Evolutionary conservation across 1,140 invertebrate genomes (phyloP).

Genomic region (Temnothorax nylanderi): DNA sequence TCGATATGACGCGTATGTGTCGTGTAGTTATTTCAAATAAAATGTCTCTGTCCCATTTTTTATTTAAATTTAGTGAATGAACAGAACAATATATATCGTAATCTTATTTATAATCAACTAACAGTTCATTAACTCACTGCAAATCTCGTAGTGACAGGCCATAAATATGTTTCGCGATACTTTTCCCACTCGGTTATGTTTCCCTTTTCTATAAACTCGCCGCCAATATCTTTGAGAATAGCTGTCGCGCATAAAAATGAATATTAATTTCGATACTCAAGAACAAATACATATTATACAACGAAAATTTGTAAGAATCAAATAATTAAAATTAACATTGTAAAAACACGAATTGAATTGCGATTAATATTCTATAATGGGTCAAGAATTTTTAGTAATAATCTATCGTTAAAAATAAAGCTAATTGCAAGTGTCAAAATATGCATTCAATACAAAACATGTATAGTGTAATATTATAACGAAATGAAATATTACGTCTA

Average conservation of each 20-base stretch:
- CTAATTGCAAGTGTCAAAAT: neutral
- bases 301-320: neutral
- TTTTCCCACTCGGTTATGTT: constrained; percentile 84
- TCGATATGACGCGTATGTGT: neutral
- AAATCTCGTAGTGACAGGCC: constrained; percentile 79
- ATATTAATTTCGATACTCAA: neutral
- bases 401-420: neutral
- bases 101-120: neutral
- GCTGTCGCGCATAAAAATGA: constrained; percentile 62
- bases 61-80: neutral
- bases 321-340: neutral
- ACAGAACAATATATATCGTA: neutral
- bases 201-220: constrained; percentile 77
- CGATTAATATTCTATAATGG: constrained; percentile 11
- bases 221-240: constrained; percentile 76
- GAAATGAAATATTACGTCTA: neutral
- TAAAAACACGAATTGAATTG: neutral
- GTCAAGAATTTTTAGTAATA: neutral
- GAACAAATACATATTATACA: neutral
- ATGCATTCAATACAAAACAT: neutral
- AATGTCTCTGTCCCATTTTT: neutral
- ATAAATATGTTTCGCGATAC: constrained; percentile 84
- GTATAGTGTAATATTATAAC: neutral
- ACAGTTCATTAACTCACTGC: constrained; percentile 69
- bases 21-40: neutral